phyloP scores from a whole-genome alignment of 2,888 invertebrate species.

The Melieria omissa region DNA sequence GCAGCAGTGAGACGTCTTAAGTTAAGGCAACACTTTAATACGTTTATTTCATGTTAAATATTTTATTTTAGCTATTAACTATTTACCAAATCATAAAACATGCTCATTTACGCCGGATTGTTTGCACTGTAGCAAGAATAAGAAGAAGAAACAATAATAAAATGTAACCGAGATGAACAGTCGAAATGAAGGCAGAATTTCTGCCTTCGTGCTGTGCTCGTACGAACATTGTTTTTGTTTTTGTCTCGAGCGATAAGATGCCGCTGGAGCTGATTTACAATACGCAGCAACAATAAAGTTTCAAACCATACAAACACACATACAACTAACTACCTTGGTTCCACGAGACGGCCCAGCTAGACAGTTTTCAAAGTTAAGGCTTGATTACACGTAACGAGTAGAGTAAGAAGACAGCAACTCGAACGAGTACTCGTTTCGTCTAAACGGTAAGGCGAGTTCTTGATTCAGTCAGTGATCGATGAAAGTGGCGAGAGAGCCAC shows the following conservation, averaged over 20 bases:
- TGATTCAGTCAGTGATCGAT: too few species aligned
- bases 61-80: slow-evolving; percentile 23
- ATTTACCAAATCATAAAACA: slow-evolving; percentile 31
- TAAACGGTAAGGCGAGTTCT: too few species aligned
- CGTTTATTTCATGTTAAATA: slow-evolving; percentile 24
- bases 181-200: neutral
- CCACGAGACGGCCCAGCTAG: too few species aligned
- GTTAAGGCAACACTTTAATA: slow-evolving; percentile 17
- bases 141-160: slow-evolving; percentile 17
- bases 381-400: too few species aligned
- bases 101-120: slow-evolving; percentile 18
- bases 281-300: neutral
- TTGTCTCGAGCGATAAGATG: too few species aligned
- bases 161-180: neutral
- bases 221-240: too few species aligned
- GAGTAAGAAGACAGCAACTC: too few species aligned
- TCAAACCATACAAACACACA: neutral
- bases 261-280: neutral
- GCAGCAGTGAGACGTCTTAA: neutral
- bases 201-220: neutral
- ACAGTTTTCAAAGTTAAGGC: too few species aligned
- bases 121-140: slow-evolving; percentile 10
- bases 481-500: too few species aligned
- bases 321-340: neutral
- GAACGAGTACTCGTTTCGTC: too few species aligned